These are phyloP conservation scores for Melipona quadrifasciata DNA, from an alignment of 1,140 invertebrate species.

Conservation along the genomic window DNA sequence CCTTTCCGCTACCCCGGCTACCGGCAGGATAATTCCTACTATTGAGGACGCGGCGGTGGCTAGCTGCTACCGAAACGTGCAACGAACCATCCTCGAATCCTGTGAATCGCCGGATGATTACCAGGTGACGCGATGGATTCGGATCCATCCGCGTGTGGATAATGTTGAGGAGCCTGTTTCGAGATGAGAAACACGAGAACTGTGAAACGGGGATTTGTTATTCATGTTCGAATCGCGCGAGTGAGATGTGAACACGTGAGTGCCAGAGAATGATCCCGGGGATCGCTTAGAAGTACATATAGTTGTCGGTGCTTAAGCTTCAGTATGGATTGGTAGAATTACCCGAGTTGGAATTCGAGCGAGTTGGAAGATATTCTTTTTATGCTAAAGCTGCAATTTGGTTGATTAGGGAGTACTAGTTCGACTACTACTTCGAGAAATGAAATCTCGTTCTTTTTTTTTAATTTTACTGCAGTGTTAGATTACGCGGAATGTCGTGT, in stretches of 20 bases:
- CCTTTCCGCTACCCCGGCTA: slow-evolving; percentile 57
- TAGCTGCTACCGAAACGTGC: slow-evolving; percentile 7
- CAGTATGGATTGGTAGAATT: neutral
- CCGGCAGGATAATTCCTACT: slow-evolving; percentile 52
- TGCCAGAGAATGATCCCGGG: neutral
- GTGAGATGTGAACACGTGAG: no score
- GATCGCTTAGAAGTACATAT: neutral
- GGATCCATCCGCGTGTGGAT: neutral
- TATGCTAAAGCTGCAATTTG: no score
- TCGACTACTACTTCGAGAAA: no score
- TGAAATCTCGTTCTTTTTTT: no score
- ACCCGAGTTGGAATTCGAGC: neutral
- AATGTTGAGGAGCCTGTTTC: neutral
- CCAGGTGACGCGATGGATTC: neutral
- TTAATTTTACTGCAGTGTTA: no score
- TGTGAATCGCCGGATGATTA: slow-evolving; percentile 8
- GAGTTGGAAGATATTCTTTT: neutral
- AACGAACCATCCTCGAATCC: slow-evolving; percentile 10
- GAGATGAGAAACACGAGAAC: neutral
- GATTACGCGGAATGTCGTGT: no score
- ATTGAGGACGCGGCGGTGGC: slow-evolving; percentile 24
- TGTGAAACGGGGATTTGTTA: neutral
- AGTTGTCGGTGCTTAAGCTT: neutral
- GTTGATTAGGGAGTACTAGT: no score
- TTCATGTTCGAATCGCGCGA: slow-evolving; percentile 4